Conservation (phyloP, 1,140 invertebrate species). For the Drosophila guanche region DNA sequence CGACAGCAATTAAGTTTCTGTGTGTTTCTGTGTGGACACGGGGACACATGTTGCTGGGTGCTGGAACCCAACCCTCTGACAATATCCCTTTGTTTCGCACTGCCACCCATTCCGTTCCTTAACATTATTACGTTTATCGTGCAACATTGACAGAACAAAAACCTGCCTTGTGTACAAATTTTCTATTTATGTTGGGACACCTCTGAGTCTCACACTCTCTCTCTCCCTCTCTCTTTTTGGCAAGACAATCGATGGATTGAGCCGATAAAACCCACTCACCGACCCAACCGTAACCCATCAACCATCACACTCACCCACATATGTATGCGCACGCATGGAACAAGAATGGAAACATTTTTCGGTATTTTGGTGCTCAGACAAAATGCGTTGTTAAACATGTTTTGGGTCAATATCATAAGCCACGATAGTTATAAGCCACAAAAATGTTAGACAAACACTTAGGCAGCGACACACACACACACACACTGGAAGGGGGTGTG, state of each 20-base stretch:
- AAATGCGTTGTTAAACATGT: slow-evolving; percentile 77
- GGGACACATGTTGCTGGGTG: slow-evolving; percentile 42
- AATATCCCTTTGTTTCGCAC: no score
- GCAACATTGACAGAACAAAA: slow-evolving; percentile 47
- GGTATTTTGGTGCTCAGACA: slow-evolving; percentile 50
- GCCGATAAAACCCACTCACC: slow-evolving; percentile 37
- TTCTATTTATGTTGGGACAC: slow-evolving; percentile 56
- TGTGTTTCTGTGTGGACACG: slow-evolving; percentile 4
- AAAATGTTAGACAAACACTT: slow-evolving; percentile 79
- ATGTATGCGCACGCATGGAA: slow-evolving; percentile 11
- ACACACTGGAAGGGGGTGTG: slow-evolving; percentile 26
- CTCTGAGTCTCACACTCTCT: not conserved
- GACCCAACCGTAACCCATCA: slow-evolving; percentile 21
- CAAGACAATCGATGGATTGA: slow-evolving; percentile 50
- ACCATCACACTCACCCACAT: not conserved
- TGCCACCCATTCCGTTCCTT: not conserved
- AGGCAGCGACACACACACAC: slow-evolving; percentile 45
- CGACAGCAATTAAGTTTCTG: slow-evolving; percentile 53
- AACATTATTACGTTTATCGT: slow-evolving; percentile 54
- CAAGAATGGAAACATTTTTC: slow-evolving; percentile 61
- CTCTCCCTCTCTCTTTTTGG: not conserved
- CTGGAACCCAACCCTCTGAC: not conserved
- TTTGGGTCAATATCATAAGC: slow-evolving; percentile 80
- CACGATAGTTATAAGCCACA: slow-evolving; percentile 77
- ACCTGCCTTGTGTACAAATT: slow-evolving; percentile 71